Percentiles rank a stretch among this genome's conserved stretches.
phyloP scores from a whole-genome alignment of 2,888 invertebrate species.

The Theretra japonica region DNA sequence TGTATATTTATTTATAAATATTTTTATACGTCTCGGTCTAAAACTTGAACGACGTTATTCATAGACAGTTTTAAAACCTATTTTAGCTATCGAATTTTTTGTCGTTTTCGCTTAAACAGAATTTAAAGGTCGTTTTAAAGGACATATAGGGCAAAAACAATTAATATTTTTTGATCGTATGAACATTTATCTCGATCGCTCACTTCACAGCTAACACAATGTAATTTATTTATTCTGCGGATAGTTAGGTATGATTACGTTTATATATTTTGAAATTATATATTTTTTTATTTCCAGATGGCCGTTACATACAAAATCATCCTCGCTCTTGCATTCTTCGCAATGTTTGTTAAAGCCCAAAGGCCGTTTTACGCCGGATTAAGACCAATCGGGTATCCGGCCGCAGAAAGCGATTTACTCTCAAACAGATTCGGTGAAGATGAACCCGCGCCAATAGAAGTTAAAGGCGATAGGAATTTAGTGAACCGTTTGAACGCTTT shows the following conservation, averaged over 20 bases:
- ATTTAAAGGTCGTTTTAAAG: too few relatives aligned
- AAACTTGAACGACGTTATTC: too few relatives aligned
- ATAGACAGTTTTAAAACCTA: too few relatives aligned
- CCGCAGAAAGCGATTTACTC: slow-evolving; percentile 66
- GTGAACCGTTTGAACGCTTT: slow-evolving; percentile 83
- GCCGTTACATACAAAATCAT: slow-evolving; percentile 48
- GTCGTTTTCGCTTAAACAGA: too few relatives aligned
- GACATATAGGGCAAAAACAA: too few relatives aligned
- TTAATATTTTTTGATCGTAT: neutral
- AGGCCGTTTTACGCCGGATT: slow-evolving; percentile 87
- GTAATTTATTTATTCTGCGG: too few relatives aligned
- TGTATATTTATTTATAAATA: too few relatives aligned
- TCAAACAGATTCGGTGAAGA: slow-evolving; percentile 82
- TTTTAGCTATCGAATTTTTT: too few relatives aligned
- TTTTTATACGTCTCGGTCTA: neutral
- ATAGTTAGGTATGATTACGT: too few relatives aligned
- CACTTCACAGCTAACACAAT: neutral
- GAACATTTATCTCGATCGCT: neutral
- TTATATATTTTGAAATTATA: too few relatives aligned
- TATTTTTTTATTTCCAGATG: slow-evolving; percentile 44
- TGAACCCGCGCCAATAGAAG: slow-evolving; percentile 83
- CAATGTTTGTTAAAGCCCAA: slow-evolving; percentile 76
- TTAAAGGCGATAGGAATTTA: slow-evolving; percentile 83
- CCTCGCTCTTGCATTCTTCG: slow-evolving; percentile 53
- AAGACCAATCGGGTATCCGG: slow-evolving; percentile 85